These are phyloP conservation scores for Archocentrus centrarchus DNA, from an alignment of 2,113 vertebrate genomes.

Conservation along the genomic window DNA sequence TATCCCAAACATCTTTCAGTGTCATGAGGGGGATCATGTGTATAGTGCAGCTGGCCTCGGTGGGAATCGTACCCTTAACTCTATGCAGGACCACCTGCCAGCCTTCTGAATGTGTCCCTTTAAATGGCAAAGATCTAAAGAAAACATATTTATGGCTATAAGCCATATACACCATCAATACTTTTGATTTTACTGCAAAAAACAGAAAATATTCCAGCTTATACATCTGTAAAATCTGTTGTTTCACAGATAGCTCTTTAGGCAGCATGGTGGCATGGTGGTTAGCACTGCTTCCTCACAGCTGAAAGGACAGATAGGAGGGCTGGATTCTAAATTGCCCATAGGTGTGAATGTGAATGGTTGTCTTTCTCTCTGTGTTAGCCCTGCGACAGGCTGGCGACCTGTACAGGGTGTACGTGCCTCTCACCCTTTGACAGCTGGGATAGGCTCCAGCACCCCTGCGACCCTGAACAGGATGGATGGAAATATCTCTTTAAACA, in stretches of 20 bases:
- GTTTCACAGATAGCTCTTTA: not conserved
- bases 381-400: no score
- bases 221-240: not conserved
- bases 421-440: no score
- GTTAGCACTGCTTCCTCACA: no score
- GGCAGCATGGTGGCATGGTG: no score
- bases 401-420: no score
- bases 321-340: no score
- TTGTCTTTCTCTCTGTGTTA: no score
- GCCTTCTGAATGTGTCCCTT: not conserved
- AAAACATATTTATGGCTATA: not conserved
- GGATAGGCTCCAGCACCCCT: no score
- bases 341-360: no score
- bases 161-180: not conserved
- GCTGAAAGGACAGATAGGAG: no score
- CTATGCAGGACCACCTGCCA: conserved; percentile 34
- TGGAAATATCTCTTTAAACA: not conserved
- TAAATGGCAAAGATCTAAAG: not conserved
- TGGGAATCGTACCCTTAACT: conserved; percentile 33
- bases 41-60: conserved; percentile 26
- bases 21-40: conserved; percentile 53
- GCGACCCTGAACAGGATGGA: no score
- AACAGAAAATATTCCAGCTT: not conserved
- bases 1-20: conserved; percentile 48
- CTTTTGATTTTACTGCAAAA: not conserved